These are phyloP conservation scores for Platichthys stellatus DNA, from an alignment of 2,113 vertebrate species.

Conservation along the genomic window DNA sequence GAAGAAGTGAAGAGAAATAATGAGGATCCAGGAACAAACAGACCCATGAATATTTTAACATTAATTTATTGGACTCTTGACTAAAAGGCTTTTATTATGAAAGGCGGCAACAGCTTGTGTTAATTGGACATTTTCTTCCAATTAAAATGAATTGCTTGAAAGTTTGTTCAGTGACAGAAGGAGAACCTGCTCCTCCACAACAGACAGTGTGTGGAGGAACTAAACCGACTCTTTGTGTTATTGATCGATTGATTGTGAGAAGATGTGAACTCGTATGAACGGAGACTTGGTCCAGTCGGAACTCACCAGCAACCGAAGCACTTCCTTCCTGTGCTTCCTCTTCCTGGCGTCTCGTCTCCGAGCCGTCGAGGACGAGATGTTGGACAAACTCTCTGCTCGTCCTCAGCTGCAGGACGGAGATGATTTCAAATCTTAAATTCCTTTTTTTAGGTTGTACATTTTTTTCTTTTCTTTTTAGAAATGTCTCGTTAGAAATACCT, in stretches of 20 bases:
- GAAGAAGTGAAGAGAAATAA: neutral
- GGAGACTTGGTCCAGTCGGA: slow-evolving; percentile 1
- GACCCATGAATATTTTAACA: neutral
- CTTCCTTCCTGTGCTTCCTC: slow-evolving; percentile 3
- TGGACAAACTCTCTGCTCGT: neutral
- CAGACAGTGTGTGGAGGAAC: neutral
- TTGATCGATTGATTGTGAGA: neutral
- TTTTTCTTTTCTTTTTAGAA: slow-evolving; percentile 12
- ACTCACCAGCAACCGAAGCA: neutral
- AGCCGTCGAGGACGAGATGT: neutral
- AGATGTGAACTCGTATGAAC: slow-evolving; percentile 7
- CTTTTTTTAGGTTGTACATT: slow-evolving; percentile 44
- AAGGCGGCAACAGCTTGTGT: neutral
- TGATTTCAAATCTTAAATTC: slow-evolving; percentile 20
- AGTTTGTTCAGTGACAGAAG: neutral
- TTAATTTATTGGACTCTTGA: slow-evolving; percentile 1
- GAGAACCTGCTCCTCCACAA: no score
- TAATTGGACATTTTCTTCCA: neutral
- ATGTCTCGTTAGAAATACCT: neutral
- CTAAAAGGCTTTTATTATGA: slow-evolving; percentile 10
- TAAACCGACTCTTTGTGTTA: neutral
- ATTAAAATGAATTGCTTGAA: neutral
- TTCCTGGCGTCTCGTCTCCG: neutral
- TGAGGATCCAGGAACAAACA: neutral
- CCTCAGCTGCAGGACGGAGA: neutral